phyloP scores from a whole-genome alignment of 2,113 vertebrate genomes.

The Variabilichromis moorii region DNA sequence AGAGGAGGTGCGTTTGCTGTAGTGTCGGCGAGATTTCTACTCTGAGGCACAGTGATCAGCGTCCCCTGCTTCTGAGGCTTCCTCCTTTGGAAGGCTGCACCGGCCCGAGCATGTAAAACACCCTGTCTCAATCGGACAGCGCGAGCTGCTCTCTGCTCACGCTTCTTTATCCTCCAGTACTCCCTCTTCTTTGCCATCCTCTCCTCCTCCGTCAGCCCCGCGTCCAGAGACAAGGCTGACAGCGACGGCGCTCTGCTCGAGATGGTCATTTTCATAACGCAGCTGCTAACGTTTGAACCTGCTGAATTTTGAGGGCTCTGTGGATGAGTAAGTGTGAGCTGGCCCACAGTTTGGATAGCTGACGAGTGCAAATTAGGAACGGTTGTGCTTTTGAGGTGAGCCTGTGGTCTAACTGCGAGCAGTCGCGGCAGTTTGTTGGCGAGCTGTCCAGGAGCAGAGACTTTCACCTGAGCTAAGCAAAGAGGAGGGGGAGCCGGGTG shows the following conservation, averaged over 20 bases:
- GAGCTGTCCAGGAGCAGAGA: background rate
- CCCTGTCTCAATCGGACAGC: slow-evolving; percentile 42
- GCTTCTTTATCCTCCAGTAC: slow-evolving; percentile 71
- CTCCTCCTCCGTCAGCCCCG: slow-evolving; percentile 44
- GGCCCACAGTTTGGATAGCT: background rate
- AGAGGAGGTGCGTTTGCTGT: background rate
- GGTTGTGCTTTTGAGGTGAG: background rate
- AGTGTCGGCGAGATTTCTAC: background rate
- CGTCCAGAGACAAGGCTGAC: background rate
- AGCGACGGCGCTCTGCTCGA: background rate
- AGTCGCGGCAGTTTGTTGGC: background rate
- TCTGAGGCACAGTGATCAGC: background rate
- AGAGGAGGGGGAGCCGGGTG: background rate
- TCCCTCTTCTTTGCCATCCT: slow-evolving; percentile 62
- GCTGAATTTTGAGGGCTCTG: background rate
- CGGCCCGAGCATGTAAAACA: slow-evolving; percentile 4
- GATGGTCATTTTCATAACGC: slow-evolving; percentile 48
- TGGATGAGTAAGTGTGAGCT: slow-evolving; percentile 36
- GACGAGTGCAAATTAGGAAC: background rate
- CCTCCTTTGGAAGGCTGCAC: slow-evolving; percentile 7
- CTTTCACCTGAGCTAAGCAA: slow-evolving; percentile 29
- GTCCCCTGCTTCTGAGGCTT: slow-evolving; percentile 14
- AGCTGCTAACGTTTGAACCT: background rate
- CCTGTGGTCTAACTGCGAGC: background rate
- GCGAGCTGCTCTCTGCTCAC: slow-evolving; percentile 65